Evolutionary conservation across 2,797 vertebrate genomes (phyloP).

Genomic region (Clamator glandarius): DNA sequence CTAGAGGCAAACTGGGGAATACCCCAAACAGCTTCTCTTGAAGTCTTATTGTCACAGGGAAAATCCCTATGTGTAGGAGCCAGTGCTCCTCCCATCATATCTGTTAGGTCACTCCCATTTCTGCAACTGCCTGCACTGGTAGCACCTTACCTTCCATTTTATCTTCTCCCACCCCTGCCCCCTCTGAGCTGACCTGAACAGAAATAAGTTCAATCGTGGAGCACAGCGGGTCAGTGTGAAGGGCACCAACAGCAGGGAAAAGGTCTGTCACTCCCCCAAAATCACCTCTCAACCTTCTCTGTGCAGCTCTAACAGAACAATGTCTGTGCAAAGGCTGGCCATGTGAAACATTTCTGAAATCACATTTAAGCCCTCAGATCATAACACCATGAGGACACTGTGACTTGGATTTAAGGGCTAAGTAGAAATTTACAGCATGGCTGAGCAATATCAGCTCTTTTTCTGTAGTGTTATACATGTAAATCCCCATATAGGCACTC

Average conservation of each 20-base stretch:
- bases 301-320: not conserved
- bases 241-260: not conserved
- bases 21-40: not conserved
- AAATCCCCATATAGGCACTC: not conserved
- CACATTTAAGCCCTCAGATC: not conserved
- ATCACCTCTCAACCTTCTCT: not conserved
- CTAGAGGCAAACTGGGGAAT: conserved; percentile 40
- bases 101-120: not conserved
- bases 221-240: not conserved
- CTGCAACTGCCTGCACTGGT: not conserved
- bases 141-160: not conserved
- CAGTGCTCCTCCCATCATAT: conserved; percentile 9
- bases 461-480: not conserved
- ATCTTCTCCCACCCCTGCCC: not conserved
- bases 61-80: not conserved
- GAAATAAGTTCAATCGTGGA: not conserved
- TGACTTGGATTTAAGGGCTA: not conserved
- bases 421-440: not conserved
- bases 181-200: not conserved
- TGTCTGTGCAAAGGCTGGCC: not conserved
- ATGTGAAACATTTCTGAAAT: not conserved
- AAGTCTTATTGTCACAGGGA: conserved; percentile 8
- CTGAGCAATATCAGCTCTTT: not conserved
- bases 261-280: not conserved
- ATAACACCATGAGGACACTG: accelerated